These are phyloP conservation scores for Arbacia lixula DNA, from an alignment of 53 echinoderm and acorn worm genomes.

Conservation along the genomic window DNA sequence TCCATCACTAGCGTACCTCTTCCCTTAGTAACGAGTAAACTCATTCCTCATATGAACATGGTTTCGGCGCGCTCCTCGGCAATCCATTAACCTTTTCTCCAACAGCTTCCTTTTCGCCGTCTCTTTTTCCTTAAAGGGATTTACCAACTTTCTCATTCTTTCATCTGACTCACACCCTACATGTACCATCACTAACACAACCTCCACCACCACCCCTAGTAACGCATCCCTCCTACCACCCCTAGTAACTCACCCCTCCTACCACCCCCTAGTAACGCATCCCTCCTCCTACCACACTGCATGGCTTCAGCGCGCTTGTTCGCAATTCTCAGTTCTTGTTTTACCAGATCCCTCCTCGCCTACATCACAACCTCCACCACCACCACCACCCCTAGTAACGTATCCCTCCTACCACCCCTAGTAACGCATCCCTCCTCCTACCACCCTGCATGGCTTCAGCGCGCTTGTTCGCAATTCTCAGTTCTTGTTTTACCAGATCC, in stretches of 20 bases:
- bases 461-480: slow-evolving; percentile 75
- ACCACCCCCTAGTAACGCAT: background rate
- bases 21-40: too few relatives aligned
- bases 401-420: background rate
- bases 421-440: background rate
- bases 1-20: too few relatives aligned
- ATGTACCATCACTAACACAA: background rate
- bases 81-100: too few relatives aligned
- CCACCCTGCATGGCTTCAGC: slow-evolving; percentile 75
- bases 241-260: too few relatives aligned
- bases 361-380: background rate
- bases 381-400: background rate
- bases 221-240: background rate
- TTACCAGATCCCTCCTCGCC: background rate
- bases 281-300: background rate
- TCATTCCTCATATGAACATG: too few relatives aligned
- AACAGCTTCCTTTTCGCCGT: background rate
- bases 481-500: slow-evolving; percentile 80
- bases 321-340: background rate
- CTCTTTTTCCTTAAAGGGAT: too few relatives aligned
- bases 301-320: background rate
- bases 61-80: too few relatives aligned
- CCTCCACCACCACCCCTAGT: slow-evolving; percentile 4
- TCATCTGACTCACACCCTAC: too few relatives aligned
- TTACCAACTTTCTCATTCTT: too few relatives aligned